Evolutionary conservation across 2,888 invertebrate genomes (phyloP).

Genomic region (Cataglyphis albicans): DNA sequence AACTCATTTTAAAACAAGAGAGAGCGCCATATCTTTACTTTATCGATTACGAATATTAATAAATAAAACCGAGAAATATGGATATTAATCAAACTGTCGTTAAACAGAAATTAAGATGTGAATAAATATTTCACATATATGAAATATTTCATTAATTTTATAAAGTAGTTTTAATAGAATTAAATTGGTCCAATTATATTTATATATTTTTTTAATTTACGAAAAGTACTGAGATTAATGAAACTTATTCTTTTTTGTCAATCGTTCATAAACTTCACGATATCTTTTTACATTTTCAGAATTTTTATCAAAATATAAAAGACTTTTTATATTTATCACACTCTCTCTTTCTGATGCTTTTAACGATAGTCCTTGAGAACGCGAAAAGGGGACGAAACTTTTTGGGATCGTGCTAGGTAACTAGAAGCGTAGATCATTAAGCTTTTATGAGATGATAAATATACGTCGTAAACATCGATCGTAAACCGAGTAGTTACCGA

Average conservation of each 20-base stretch:
- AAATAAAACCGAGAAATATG: neutral
- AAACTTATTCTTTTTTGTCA: slow-evolving; percentile 64
- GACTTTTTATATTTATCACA: slow-evolving; percentile 40
- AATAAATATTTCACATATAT: neutral
- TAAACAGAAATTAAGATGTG: neutral
- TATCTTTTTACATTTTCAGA: slow-evolving; percentile 35
- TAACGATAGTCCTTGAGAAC: neutral
- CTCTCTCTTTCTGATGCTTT: slow-evolving; percentile 21
- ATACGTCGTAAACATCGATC: slow-evolving; percentile 44
- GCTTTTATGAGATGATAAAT: slow-evolving; percentile 35
- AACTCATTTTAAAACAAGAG: slow-evolving; percentile 22
- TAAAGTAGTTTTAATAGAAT: neutral
- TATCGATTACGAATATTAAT: neutral
- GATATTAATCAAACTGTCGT: slow-evolving; percentile 17
- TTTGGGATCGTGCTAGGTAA: neutral
- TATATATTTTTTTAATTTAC: slow-evolving; percentile 64
- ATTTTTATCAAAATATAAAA: slow-evolving; percentile 73
- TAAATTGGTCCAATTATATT: slow-evolving; percentile 58
- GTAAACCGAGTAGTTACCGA: slow-evolving; percentile 27
- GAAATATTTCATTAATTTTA: slow-evolving; percentile 5
- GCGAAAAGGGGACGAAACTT: neutral
- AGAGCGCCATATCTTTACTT: neutral
- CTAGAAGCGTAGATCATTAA: slow-evolving; percentile 36
- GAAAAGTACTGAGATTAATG: slow-evolving; percentile 71
- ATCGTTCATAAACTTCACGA: slow-evolving; percentile 61